These are phyloP conservation scores for Nannospalax galili DNA, from an alignment of 2,113 vertebrate species.

Conservation along the genomic window DNA sequence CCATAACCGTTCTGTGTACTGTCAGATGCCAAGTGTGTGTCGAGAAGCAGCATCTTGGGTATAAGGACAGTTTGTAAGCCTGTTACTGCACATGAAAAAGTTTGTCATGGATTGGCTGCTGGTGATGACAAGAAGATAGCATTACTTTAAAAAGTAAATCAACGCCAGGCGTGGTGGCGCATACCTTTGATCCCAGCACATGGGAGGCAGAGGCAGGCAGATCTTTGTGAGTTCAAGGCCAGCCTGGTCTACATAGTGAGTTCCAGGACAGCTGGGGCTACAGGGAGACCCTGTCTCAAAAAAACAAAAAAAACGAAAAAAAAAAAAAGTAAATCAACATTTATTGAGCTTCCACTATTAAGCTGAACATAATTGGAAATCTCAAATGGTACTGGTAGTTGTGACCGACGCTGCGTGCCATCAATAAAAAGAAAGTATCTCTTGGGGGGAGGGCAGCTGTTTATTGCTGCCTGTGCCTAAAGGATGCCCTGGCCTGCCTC, in stretches of 20 bases:
- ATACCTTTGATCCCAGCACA: no score
- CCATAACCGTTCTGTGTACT: neutral
- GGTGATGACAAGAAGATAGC: neutral
- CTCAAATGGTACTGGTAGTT: neutral
- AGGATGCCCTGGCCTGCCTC: neutral
- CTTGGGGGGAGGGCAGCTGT: neutral
- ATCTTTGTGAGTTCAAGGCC: no score
- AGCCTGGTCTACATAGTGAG: no score
- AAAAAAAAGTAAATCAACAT: conserved; percentile 26
- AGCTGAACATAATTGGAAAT: conserved; percentile 6
- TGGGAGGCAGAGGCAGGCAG: no score
- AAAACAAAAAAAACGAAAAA: no score
- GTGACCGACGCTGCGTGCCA: neutral
- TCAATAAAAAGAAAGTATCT: conserved; percentile 50
- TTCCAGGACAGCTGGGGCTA: no score
- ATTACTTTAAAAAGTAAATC: conserved; percentile 52
- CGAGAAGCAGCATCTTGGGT: neutral
- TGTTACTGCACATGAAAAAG: neutral
- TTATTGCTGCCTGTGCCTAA: neutral
- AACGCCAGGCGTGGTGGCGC: no score
- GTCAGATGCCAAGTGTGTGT: neutral
- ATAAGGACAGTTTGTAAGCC: neutral
- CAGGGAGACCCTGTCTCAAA: no score
- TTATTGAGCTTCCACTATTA: conserved; percentile 34
- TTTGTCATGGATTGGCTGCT: neutral